These are phyloP conservation scores for Ctenicera cuprea DNA, from an alignment of 2,888 invertebrate species.

Conservation along the genomic window DNA sequence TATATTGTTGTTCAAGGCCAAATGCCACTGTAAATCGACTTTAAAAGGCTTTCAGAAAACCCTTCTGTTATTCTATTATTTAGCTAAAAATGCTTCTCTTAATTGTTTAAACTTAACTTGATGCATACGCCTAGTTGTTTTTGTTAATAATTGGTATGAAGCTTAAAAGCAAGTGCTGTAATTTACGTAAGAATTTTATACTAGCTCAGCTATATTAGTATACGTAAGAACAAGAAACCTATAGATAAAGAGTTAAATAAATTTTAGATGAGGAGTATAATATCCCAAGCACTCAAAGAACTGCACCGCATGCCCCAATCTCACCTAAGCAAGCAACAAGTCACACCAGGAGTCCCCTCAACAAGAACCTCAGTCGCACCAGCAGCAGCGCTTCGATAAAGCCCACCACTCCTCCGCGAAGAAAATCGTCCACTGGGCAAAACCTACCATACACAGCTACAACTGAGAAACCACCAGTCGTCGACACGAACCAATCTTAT, in stretches of 20 bases:
- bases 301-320: conserved; percentile 57
- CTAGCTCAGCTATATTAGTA: too few species aligned
- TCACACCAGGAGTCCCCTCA: conserved; percentile 55
- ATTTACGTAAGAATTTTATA: too few species aligned
- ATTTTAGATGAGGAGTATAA: conserved; percentile 63
- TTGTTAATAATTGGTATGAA: not conserved
- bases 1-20: too few species aligned
- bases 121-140: conserved; percentile 27
- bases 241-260: not conserved
- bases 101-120: conserved; percentile 3
- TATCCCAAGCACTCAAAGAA: conserved; percentile 63
- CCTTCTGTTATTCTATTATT: too few species aligned
- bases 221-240: not conserved
- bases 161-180: not conserved
- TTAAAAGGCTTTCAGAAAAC: too few species aligned
- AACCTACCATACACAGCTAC: conserved; percentile 6
- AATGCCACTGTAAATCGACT: too few species aligned
- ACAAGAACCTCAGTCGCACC: conserved; percentile 60
- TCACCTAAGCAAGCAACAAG: conserved; percentile 50
- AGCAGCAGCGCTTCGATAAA: conserved; percentile 60
- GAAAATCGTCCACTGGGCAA: conserved; percentile 49
- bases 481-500: conserved; percentile 54
- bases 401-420: conserved; percentile 53
- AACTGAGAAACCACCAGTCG: conserved; percentile 16
- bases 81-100: not conserved